Conservation (phyloP, 64 coral and sea anemone genomes). For the Exaiptasia diaphana region DNA sequence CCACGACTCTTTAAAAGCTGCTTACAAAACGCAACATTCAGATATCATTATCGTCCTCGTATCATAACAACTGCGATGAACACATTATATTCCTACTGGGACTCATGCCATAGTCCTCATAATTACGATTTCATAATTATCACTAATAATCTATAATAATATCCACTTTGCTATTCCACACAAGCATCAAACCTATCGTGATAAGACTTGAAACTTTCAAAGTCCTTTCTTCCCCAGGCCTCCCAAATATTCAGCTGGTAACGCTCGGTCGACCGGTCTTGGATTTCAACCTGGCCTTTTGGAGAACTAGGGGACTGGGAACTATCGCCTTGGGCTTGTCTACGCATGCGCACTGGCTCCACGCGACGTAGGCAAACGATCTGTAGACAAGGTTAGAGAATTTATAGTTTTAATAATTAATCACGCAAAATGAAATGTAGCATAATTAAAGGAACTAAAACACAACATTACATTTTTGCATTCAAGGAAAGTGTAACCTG, state of each 20-base stretch:
- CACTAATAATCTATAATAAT: no score
- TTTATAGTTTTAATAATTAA: not conserved
- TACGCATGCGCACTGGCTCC: conserved; percentile 28
- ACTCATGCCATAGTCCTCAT: no score
- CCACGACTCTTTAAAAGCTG: no score
- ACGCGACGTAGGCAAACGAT: conserved; percentile 79
- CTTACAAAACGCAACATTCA: no score
- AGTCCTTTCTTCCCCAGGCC: conserved; percentile 72
- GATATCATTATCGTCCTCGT: no score
- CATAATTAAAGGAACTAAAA: not conserved
- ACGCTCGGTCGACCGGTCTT: conserved; percentile 66
- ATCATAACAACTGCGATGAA: no score
- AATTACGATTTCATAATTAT: no score
- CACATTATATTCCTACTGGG: no score
- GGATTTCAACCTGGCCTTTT: no score
- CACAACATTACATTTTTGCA: no score
- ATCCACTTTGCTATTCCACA: not conserved
- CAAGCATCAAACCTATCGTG: conserved; percentile 57
- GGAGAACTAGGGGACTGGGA: not conserved
- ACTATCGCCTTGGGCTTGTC: conserved; percentile 16
- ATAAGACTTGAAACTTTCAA: conserved; percentile 46
- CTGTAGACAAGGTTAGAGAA: not conserved
- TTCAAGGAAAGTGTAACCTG: no score
- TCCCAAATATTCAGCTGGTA: conserved; percentile 83
- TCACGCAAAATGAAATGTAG: not conserved